Evolutionary conservation across 2,113 vertebrate genomes (phyloP).

Genomic region (human (Homo sapiens)): GRCh38 chr12:84965501-84966000

Average conservation of each 20-base stretch:
- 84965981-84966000: too few species aligned
- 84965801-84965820: neutral
- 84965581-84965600: slow-evolving; percentile 13
- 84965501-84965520: slow-evolving; percentile 50
- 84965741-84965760: neutral
- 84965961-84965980: too few species aligned
- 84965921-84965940: too few species aligned
- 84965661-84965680: slow-evolving; percentile 64
- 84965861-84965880: too few species aligned
- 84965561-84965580: neutral
- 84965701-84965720: neutral
- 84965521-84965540: slow-evolving; percentile 47
- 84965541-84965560: slow-evolving; percentile 60
- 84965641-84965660: slow-evolving; percentile 51
- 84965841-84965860: neutral
- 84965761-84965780: neutral
- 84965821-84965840: neutral
- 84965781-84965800: neutral
- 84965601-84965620: slow-evolving; percentile 48
- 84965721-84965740: neutral
- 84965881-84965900: too few species aligned
- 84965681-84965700: neutral
- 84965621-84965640: slow-evolving; percentile 30
- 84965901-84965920: too few species aligned
- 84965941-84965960: too few species aligned